A percentile compares a stretch with the other conserved stretches of the same genome.
These are phyloP conservation scores for Hylaeus anthracinus DNA, from an alignment of 1,140 invertebrate genomes.

Conservation along the genomic window DNA sequence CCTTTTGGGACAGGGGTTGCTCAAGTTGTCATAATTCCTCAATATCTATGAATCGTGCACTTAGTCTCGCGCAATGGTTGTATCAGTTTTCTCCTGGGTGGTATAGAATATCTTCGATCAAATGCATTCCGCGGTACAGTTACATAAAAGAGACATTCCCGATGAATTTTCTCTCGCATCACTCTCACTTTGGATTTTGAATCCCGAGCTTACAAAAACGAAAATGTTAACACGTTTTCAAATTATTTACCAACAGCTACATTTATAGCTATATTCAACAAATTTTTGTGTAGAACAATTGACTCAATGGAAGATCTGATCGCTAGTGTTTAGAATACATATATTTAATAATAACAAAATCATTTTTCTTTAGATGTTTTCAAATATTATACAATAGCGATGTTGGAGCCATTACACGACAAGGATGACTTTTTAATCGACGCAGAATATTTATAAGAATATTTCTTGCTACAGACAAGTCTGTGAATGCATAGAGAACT, in stretches of 20 bases:
- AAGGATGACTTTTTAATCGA: too few relatives aligned
- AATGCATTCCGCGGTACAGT: neutral
- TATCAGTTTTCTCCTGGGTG: neutral
- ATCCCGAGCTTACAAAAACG: neutral
- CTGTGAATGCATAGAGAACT: too few relatives aligned
- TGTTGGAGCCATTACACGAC: too few relatives aligned
- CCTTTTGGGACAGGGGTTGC: neutral
- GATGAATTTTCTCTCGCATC: constrained; percentile 21
- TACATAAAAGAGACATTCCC: neutral
- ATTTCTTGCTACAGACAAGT: too few relatives aligned
- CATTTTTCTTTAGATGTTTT: too few relatives aligned
- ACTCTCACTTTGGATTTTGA: neutral
- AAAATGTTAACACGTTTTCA: neutral
- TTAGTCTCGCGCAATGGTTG: neutral
- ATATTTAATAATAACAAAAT: too few relatives aligned
- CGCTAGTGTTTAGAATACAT: too few relatives aligned
- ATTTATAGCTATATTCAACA: too few relatives aligned
- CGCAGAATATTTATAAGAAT: too few relatives aligned
- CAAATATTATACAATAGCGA: too few relatives aligned
- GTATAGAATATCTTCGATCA: constrained; percentile 4
- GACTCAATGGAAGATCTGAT: too few relatives aligned
- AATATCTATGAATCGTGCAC: neutral
- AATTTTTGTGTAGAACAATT: too few relatives aligned
- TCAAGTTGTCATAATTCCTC: neutral
- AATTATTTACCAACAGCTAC: neutral